Conservation (phyloP, 2,113 vertebrate species). For the Corythornis cristatus region DNA sequence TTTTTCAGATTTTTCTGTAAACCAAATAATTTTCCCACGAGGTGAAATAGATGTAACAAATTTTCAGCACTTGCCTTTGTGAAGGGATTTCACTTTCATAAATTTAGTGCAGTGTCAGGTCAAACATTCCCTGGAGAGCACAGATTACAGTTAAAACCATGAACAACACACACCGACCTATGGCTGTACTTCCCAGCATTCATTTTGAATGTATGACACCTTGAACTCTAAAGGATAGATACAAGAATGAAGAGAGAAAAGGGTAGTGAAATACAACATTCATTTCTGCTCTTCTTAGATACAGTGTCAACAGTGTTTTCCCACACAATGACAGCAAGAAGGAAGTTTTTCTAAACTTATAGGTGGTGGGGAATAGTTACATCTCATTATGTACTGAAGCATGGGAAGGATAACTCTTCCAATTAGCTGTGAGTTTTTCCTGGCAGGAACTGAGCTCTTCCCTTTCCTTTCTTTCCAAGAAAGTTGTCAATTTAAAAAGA, state of each 20-base stretch:
- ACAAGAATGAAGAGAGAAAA: constrained; percentile 10
- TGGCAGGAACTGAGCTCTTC: no score
- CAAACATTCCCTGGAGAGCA: constrained; percentile 47
- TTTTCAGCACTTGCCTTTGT: constrained; percentile 9
- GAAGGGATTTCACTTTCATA: background rate
- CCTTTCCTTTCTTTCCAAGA: no score
- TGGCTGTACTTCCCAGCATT: background rate
- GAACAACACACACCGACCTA: background rate
- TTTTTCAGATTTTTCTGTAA: constrained; percentile 39
- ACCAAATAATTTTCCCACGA: constrained; percentile 55
- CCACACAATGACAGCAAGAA: background rate
- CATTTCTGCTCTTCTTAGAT: constrained; percentile 44
- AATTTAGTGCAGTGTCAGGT: constrained; percentile 32
- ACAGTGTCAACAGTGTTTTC: background rate
- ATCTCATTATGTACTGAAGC: background rate
- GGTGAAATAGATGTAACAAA: constrained; percentile 33
- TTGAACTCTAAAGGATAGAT: constrained; percentile 54
- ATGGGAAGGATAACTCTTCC: background rate
- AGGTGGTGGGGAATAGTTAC: background rate
- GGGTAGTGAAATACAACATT: constrained; percentile 25
- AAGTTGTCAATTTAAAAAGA: no score
- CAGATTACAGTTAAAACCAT: constrained; percentile 5
- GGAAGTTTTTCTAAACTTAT: background rate
- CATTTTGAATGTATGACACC: constrained; percentile 26
- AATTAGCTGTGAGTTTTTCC: background rate